A percentile compares a stretch with the other conserved stretches of the same genome.
phyloP scores from a whole-genome alignment of 2,113 vertebrate genomes.

The Hippopotamus amphibius region DNA sequence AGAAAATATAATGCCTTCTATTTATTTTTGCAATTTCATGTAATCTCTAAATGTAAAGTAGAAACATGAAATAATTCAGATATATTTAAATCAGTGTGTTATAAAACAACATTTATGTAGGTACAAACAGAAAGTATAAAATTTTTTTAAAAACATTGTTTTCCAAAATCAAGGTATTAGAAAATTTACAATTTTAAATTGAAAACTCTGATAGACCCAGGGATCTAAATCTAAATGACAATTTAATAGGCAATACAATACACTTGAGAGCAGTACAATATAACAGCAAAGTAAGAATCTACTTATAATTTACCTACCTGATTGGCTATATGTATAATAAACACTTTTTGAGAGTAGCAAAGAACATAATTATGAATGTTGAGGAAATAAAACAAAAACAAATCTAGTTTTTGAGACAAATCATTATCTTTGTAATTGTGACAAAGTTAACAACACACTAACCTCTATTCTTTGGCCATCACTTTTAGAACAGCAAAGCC shows the following conservation, averaged over 20 bases:
- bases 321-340: background rate
- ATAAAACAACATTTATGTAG: constrained; percentile 41
- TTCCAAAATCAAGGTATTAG: background rate
- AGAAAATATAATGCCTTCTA: background rate
- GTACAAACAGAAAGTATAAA: constrained; percentile 22
- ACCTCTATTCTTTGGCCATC: background rate
- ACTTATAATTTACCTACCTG: background rate
- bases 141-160: background rate
- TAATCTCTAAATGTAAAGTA: constrained; percentile 12
- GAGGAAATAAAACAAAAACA: constrained; percentile 20
- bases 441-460: background rate
- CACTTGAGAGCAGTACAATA: background rate
- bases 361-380: background rate
- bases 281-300: background rate
- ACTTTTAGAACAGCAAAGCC: constrained; percentile 41
- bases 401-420: constrained; percentile 34
- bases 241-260: background rate
- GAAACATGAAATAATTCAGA: constrained; percentile 42
- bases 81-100: background rate
- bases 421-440: background rate
- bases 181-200: constrained; percentile 46
- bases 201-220: background rate
- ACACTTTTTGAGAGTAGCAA: constrained; percentile 26
- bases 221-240: background rate
- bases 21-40: constrained; percentile 17